These are phyloP conservation scores for Aradus depressus DNA, from an alignment of 2,888 invertebrate genomes.

Conservation along the genomic window DNA sequence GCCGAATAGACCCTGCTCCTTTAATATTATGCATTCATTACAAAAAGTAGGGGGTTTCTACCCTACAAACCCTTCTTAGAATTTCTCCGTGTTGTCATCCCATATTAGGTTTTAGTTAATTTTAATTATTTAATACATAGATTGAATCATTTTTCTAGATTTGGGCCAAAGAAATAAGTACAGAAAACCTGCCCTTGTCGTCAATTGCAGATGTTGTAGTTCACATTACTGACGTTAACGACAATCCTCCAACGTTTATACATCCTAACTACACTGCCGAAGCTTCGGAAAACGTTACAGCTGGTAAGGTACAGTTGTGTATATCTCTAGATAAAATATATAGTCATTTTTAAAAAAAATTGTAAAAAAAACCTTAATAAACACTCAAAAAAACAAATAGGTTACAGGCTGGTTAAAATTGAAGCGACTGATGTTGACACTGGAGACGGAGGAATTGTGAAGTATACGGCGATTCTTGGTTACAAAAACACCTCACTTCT, in stretches of 20 bases:
- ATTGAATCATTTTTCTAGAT: conserved; percentile 44
- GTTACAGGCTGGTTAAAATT: conserved; percentile 40
- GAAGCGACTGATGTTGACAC: conserved; percentile 72
- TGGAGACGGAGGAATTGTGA: conserved; percentile 61
- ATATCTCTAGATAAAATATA: background rate
- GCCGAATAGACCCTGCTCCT: too few species aligned
- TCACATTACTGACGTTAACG: conserved; percentile 74
- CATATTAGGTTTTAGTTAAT: too few species aligned
- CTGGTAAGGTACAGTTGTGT: conserved; percentile 39
- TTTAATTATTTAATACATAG: too few species aligned
- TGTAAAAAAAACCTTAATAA: too few species aligned
- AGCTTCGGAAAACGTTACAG: conserved; percentile 68
- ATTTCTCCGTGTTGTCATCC: too few species aligned
- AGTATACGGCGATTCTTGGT: conserved; percentile 66
- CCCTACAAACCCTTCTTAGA: too few species aligned
- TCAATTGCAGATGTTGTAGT: conserved; percentile 65
- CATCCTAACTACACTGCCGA: conserved; percentile 60
- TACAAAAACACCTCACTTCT: conserved; percentile 64
- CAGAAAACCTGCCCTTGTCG: conserved; percentile 56
- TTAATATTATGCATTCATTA: too few species aligned
- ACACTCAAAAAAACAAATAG: too few species aligned
- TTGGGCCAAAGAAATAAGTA: conserved; percentile 68
- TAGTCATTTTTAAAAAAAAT: background rate
- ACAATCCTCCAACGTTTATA: conserved; percentile 72
- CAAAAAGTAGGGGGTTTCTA: too few species aligned